Evolutionary conservation across 2,797 vertebrate genomes (phyloP), one percentile per base, ranked within the genome.

Genomic region (Malurus splendens): DNA sequence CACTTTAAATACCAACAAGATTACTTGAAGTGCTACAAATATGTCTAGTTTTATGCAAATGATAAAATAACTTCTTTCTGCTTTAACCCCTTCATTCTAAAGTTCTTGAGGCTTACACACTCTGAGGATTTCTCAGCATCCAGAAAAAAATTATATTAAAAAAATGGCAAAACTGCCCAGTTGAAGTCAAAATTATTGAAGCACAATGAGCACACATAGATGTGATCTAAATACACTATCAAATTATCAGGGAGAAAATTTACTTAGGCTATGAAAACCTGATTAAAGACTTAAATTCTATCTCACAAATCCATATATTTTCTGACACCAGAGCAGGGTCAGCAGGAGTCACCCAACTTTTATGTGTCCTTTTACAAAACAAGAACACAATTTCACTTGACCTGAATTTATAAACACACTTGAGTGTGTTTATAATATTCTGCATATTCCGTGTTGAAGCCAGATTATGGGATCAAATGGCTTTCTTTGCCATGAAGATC

Each of bases 1-100:
- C 76, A 93, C 50, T 92, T 96, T 91, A 85, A 93, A 90, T 89
- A 72, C 64, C 90, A 92, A 87, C 57, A 94, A 90, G 68, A 79
- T 87, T 90, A 93, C 90, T 67, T 87, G 44, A 90, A 87, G 42
- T 75, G 41, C 86, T 92, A 91, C 54, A 88, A 92, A 92, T 85
- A 81, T 41, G 90, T 59, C 76, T 94, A 82, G 51, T 71, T 96
- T 91, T 76, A 93, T 92, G 76, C 55, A 90, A 93, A 88, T 86
- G 27, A 72, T 77, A 76, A 82, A 91, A 65, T 56, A 82, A 73
- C 25, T 81, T 62, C 20, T 86, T 86, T 64, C 36, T 41, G 14
- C 30, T 83, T 94, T 89, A 92, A 92, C 86, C 14, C 73, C 12
- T 86, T 81, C 60, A 12, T 73, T 47, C 32, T 82, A 17, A 79